These are phyloP conservation scores for Fukomys damarensis DNA, from an alignment of 2,113 vertebrate genomes.

Conservation along the genomic window DNA sequence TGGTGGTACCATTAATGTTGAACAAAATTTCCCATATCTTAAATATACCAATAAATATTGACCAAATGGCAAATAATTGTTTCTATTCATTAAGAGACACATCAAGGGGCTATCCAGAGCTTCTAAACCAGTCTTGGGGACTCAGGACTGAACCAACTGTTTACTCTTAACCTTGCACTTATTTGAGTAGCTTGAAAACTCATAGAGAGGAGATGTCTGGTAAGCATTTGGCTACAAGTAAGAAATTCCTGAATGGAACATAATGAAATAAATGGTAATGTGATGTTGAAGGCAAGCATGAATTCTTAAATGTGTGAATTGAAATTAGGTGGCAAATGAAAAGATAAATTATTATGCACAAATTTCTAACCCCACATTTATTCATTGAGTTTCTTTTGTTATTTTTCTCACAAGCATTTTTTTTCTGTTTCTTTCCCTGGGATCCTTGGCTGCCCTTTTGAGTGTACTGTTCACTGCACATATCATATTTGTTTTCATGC, in stretches of 20 bases:
- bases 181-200: constrained; percentile 4
- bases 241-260: not conserved
- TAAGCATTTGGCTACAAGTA: not conserved
- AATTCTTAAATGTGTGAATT: not conserved
- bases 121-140: constrained; percentile 6
- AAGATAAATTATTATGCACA: not conserved
- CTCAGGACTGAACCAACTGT: constrained; percentile 30
- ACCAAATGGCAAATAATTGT: not conserved
- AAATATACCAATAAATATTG: constrained; percentile 23
- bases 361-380: constrained; percentile 9
- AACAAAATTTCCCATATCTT: not conserved
- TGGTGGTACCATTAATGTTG: not conserved
- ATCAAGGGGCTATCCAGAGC: not conserved
- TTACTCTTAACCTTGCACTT: not conserved
- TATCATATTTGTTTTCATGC: not conserved
- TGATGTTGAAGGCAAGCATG: not conserved
- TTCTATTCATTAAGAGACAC: not conserved
- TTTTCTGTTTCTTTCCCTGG: not conserved
- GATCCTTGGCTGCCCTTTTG: not conserved
- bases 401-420: constrained; percentile 12
- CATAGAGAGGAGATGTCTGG: not conserved
- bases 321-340: not conserved
- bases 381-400: constrained; percentile 40
- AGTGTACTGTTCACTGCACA: not conserved
- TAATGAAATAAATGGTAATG: not conserved